Base-by-base conservation (phyloP, 2,797 vertebrate species). In the Danio tinwini region DNA sequence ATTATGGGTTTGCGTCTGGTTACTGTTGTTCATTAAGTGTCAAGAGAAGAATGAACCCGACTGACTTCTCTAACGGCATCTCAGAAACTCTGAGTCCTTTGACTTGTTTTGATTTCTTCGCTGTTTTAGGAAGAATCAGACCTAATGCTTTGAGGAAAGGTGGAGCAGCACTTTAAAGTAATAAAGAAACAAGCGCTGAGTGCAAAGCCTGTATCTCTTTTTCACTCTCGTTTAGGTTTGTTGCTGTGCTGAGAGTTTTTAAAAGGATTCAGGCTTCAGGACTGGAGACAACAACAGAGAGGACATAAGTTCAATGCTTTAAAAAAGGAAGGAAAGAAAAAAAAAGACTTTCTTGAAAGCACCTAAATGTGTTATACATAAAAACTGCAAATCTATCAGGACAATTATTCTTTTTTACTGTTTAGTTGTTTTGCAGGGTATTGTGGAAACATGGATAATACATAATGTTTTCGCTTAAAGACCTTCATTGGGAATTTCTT, bases 1-100 rank as follows among this genome's bases (percentile, higher is more conserved):
- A 86, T 88, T 86, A 86, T 86, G 84, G 79, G 81, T 82, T 81
- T 86, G 78, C 81, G 76, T 75, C 83, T 74, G 78, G 76, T 76
- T 85, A 83, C 70, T 78, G 65, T 83, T 86, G 85, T 86, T 87
- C 85, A 88, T 86, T 87, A 87, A 82, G 86, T 80, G 80, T 86
- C 71, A 69, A 81, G 80, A 78, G 80, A 87, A 80, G 76, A 80
- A 86, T 82, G 80, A 85, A 81, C 83, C 76, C 19, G 56, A 73
- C 67, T 83, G 82, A 82, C 77, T 85, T 81, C 71, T 81, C 71
- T 86, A 87, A 86, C 83, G 79, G 76, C 81, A 81, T 86, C 80
- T 83, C 29, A 63, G 44, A 55, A 73, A 56, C 59, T 53, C 49
- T 21, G 59, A 73, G 69, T 40, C 56, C 61, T 77, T 68, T 68